Evolutionary conservation across 2,113 vertebrate genomes (phyloP).

Genomic region (Phylloscopus trochiloides): DNA sequence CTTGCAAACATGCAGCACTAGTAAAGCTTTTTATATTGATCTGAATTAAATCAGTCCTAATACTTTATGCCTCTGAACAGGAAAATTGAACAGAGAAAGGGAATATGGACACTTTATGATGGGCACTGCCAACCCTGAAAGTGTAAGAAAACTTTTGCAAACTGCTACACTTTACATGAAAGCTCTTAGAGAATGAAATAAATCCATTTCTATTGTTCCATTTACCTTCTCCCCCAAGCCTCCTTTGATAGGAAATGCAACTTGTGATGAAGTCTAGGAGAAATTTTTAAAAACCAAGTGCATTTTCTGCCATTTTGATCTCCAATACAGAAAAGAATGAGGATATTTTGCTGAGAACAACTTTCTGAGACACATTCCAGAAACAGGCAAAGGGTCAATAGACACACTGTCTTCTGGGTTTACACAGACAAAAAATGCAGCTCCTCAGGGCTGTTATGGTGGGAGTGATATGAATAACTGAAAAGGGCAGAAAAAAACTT

Average conservation of each 20-base stretch:
- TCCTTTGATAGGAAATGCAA: neutral
- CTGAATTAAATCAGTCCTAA: neutral
- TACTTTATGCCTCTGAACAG: neutral
- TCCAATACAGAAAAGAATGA: neutral
- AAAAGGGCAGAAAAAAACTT: constrained; percentile 56
- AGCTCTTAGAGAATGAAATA: neutral
- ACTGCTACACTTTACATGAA: neutral
- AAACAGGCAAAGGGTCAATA: constrained; percentile 54
- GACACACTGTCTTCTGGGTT: constrained; percentile 47
- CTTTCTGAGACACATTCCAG: constrained; percentile 50
- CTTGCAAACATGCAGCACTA: neutral
- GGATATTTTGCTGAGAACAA: constrained; percentile 20
- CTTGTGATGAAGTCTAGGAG: neutral
- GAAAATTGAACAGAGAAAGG: neutral
- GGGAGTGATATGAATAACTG: constrained; percentile 50
- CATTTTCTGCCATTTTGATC: neutral
- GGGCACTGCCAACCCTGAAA: neutral
- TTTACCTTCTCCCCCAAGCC: neutral
- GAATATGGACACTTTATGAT: neutral
- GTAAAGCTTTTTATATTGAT: neutral
- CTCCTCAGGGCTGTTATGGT: constrained; percentile 34
- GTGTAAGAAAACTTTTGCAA: neutral
- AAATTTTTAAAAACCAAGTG: neutral
- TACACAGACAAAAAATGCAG: constrained; percentile 55
- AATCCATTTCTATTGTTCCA: neutral